These are phyloP conservation scores for Anoplolepis gracilipes DNA, from an alignment of 1,140 invertebrate species.

Conservation along the genomic window DNA sequence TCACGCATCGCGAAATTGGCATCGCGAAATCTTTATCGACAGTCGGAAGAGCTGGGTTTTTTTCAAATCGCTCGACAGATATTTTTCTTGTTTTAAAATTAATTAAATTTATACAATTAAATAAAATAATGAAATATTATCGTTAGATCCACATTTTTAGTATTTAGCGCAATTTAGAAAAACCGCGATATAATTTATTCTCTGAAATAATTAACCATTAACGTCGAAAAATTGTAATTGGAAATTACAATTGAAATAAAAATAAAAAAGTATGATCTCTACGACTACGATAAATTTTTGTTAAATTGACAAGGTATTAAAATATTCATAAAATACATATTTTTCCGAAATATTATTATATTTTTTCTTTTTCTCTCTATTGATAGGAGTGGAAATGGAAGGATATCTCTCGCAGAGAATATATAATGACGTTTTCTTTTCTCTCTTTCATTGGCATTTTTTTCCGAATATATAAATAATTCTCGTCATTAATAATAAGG, in stretches of 20 bases:
- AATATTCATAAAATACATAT: no score
- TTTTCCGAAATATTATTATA: no score
- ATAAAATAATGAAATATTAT: background rate
- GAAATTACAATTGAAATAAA: background rate
- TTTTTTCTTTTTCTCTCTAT: no score
- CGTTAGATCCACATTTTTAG: background rate
- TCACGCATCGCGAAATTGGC: conserved; percentile 35
- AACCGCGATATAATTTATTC: background rate
- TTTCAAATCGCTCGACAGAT: background rate
- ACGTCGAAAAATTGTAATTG: background rate
- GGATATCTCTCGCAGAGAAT: no score
- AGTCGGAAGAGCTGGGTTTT: background rate
- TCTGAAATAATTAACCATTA: background rate
- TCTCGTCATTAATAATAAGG: background rate
- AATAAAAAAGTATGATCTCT: background rate
- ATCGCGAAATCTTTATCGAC: background rate
- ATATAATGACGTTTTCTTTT: no score
- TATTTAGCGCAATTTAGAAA: background rate
- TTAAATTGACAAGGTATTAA: no score
- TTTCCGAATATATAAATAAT: background rate
- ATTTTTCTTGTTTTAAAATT: background rate
- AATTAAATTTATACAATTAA: background rate
- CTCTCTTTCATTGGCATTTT: no score
- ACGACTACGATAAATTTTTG: background rate
- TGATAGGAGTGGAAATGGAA: no score